Evolutionary conservation across 2,113 vertebrate genomes (phyloP).

Genomic region (Strix aluco): DNA sequence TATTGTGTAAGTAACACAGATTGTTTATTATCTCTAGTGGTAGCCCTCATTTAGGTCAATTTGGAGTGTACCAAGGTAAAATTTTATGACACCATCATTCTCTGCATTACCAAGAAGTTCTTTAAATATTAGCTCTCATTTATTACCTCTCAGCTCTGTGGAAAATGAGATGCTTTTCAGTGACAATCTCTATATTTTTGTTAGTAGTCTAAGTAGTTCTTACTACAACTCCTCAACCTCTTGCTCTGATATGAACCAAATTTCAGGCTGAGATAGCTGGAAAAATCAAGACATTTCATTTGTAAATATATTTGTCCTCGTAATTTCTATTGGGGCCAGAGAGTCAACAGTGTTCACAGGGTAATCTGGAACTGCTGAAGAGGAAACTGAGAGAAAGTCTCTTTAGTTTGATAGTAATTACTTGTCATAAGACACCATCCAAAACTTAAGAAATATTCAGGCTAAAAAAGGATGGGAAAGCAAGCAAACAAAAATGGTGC

Average conservation of each 20-base stretch:
- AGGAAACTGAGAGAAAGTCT: too few species aligned
- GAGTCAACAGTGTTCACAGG: not conserved
- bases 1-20: accelerated
- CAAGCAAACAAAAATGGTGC: not conserved
- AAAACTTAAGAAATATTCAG: not conserved
- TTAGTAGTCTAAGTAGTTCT: not conserved
- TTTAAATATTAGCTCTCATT: not conserved
- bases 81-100: not conserved
- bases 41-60: not conserved
- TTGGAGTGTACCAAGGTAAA: not conserved
- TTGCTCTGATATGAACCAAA: not conserved
- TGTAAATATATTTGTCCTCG: not conserved
- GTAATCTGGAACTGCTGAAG: not conserved
- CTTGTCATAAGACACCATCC: too few species aligned
- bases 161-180: not conserved
- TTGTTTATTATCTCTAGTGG: accelerated
- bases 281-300: not conserved
- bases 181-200: not conserved
- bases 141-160: not conserved
- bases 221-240: not conserved
- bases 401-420: not conserved
- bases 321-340: not conserved
- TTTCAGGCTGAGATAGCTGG: not conserved
- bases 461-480: not conserved
- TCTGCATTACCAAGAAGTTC: not conserved